Evolutionary conservation across 2,888 invertebrate species (phyloP).

Genomic region (Cryptocheilus praepositus): DNA sequence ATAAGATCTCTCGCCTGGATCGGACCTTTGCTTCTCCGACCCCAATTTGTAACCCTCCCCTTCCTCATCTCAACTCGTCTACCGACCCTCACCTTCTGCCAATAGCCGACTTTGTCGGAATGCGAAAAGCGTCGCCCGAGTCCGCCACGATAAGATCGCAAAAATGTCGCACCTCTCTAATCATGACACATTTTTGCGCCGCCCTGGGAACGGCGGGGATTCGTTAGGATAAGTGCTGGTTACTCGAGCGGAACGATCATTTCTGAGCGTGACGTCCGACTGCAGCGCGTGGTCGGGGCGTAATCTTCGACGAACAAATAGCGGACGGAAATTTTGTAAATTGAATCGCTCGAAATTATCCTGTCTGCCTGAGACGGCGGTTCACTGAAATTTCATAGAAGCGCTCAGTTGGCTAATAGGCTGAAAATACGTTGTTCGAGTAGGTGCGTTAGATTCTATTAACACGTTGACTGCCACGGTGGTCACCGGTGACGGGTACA

Average conservation of each 20-base stretch:
- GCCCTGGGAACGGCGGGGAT: conserved; percentile 1
- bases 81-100: conserved; percentile 4
- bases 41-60: conserved; percentile 56
- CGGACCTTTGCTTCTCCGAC: conserved; percentile 55
- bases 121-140: conserved; percentile 47
- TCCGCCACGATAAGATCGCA: conserved; percentile 48
- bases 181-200: conserved; percentile 17
- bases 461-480: no score
- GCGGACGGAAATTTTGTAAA: neutral
- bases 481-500: no score
- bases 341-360: neutral
- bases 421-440: no score
- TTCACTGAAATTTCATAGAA: no score
- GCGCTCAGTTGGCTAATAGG: no score
- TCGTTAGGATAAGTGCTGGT: conserved; percentile 8
- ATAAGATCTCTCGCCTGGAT: conserved; percentile 64
- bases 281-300: neutral
- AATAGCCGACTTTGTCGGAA: conserved; percentile 49
- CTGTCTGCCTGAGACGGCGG: no score
- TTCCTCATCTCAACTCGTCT: conserved; percentile 40
- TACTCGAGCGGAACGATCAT: neutral
- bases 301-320: neutral
- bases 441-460: no score
- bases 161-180: conserved; percentile 45
- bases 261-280: conserved; percentile 12